Percentiles rank a stretch among this genome's conserved stretches.
Conservation (phyloP, 1,140 invertebrate species). For the Holcopasites calliopsidis region DNA sequence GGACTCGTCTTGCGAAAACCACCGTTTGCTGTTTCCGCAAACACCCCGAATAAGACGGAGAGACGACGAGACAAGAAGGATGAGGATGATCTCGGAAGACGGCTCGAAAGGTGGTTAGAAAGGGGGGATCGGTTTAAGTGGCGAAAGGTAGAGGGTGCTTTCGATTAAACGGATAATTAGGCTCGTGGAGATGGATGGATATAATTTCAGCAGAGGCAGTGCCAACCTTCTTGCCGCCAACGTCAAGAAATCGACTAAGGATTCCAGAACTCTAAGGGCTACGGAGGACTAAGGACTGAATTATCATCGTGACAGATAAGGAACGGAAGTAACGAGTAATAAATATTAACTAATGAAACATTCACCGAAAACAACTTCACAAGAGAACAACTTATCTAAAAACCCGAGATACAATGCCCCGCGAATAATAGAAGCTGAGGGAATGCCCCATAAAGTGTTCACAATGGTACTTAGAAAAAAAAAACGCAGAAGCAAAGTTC, state of each 20-base stretch:
- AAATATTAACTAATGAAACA: too few relatives aligned
- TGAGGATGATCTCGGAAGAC: not conserved
- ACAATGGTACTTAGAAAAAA: too few relatives aligned
- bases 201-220: not conserved
- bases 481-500: not conserved
- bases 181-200: slow-evolving; percentile 32
- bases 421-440: too few relatives aligned
- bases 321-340: not conserved
- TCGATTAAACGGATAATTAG: slow-evolving; percentile 47
- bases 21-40: not conserved
- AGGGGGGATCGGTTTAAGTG: slow-evolving; percentile 1
- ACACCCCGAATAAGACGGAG: not conserved
- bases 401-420: too few relatives aligned
- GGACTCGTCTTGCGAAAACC: too few relatives aligned
- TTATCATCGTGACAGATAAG: not conserved
- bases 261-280: too few relatives aligned
- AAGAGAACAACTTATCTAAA: too few relatives aligned
- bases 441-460: too few relatives aligned
- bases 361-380: too few relatives aligned
- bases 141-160: slow-evolving; percentile 17
- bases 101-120: not conserved
- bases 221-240: not conserved
- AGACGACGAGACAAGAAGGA: too few relatives aligned
- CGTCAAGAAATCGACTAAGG: too few relatives aligned
- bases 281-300: too few relatives aligned